These are phyloP conservation scores for Drosophila pseudoobscura DNA, from an alignment of 1,140 invertebrate species.

Conservation along the genomic window DNA sequence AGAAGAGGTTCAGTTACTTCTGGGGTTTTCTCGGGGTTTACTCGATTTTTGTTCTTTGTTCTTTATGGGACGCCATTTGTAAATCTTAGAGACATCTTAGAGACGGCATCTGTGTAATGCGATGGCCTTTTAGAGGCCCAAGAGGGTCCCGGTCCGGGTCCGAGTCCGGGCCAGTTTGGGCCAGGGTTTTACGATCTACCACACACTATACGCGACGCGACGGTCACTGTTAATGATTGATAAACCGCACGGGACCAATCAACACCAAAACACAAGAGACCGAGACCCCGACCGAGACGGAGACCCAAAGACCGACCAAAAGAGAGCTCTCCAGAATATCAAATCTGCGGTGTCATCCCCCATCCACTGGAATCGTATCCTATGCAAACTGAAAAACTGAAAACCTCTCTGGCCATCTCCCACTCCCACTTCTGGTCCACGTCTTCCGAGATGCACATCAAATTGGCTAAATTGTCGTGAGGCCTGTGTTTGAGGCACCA, in stretches of 20 bases:
- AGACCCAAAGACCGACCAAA: conserved; percentile 19
- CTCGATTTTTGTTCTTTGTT: conserved; percentile 22
- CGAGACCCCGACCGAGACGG: conserved; percentile 13
- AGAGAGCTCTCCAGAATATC: conserved; percentile 38
- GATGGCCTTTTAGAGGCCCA: conserved; percentile 69
- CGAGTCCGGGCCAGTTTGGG: conserved; percentile 44
- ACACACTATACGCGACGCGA: neutral
- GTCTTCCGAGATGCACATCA: conserved; percentile 32
- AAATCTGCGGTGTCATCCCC: conserved; percentile 55
- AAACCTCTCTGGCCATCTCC: conserved; percentile 31
- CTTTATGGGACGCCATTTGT: conserved; percentile 59
- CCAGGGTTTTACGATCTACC: conserved; percentile 52
- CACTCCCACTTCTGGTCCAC: neutral
- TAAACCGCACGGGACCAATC: conserved; percentile 77
- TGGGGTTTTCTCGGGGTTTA: neutral
- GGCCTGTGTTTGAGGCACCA: too few species aligned
- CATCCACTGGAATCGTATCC: conserved; percentile 25
- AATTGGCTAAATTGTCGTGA: too few species aligned
- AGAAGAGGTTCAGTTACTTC: conserved; percentile 3
- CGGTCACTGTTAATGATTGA: conserved; percentile 73
- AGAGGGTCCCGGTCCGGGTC: neutral
- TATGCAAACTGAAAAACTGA: conserved; percentile 49
- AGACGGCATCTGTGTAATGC: conserved; percentile 56
- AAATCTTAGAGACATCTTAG: conserved; percentile 54
- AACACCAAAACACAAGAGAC: conserved; percentile 44